Evolutionary conservation across 2,113 vertebrate species (phyloP), one percentile per base, ranked within the genome.

Genomic region (Lophotis ruficrista): DNA sequence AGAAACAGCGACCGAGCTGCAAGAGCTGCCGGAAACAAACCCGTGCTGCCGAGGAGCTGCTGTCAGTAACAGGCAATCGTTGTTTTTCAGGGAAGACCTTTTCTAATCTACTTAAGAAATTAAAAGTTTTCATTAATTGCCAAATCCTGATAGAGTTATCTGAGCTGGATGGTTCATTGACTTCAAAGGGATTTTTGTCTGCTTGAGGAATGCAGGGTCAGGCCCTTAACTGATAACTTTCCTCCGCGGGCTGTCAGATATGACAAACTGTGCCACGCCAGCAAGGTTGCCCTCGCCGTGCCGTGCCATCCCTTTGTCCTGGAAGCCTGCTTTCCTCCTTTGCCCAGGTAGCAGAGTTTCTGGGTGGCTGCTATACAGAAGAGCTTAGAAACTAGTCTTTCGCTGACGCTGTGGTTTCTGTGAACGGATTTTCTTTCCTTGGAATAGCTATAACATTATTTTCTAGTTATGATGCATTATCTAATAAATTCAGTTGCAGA

Each of bases 151-250:
- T 96, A 93, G 1, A 96, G 94, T 95, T 96, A 93, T 95, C 92
- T 89, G 92, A 92, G 83, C 89, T 93, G 87, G 91, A 96, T 25
- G 95, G 94, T 95, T 92, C 94, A 89, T 68, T 87, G 95, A 97
- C 95, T 96, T 96, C 95, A 96, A 97, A 96, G 96, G 92, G 92
- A 96, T 97, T 96, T 96, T 96, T 96, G 83, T 92, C 94, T 93
- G 21, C 90, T 79, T 82, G 71, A 95, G 96, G 96, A 96, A 96
- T 96, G 96, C 83, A 68, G 90, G 96, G 94, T 96, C 92, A 97
- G 91, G 96, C 96, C 94, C 95, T 93, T 96, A 94, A 93, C 94
- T 68, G 96, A 95, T 96, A 93, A 96, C 94, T 96, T 97, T 97
- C 92, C 93, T 96, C 94, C 84, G 83, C 65, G 88, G 37, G 65